Conservation (phyloP, 92 coral and sea anemone genomes). For the Blastomussa wellsi region DNA sequence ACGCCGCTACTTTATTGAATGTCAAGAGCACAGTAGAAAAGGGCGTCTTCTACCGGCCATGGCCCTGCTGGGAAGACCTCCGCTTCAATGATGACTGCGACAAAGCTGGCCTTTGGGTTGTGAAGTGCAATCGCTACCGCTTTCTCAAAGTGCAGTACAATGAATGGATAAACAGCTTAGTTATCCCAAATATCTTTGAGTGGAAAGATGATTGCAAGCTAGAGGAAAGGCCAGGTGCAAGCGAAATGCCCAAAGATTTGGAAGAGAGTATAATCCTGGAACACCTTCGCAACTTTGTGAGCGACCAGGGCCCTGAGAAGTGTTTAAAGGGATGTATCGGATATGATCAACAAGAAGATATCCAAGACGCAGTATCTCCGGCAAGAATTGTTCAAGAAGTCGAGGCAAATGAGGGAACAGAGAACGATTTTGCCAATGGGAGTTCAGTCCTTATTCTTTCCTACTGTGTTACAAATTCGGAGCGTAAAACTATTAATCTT, state of each 20-base stretch:
- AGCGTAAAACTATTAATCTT: neutral
- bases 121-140: slow-evolving; percentile 49
- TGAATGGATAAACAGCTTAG: slow-evolving; percentile 38
- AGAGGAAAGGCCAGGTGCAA: slow-evolving; percentile 17
- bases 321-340: slow-evolving; percentile 36
- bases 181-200: slow-evolving; percentile 18
- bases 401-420: neutral
- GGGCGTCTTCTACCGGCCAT: slow-evolving; percentile 56
- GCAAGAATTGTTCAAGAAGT: slow-evolving; percentile 14
- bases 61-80: slow-evolving; percentile 69
- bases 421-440: neutral
- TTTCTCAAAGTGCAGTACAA: slow-evolving; percentile 49
- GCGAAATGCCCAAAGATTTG: slow-evolving; percentile 4
- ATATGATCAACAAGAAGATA: slow-evolving; percentile 12
- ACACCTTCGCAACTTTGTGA: slow-evolving; percentile 9
- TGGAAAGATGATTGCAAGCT: slow-evolving; percentile 28
- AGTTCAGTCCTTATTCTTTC: slow-evolving; percentile 27
- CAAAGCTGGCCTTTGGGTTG: slow-evolving; percentile 58
- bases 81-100: slow-evolving; percentile 71
- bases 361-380: slow-evolving; percentile 1
- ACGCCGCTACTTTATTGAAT: slow-evolving; percentile 50
- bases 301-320: slow-evolving; percentile 10
- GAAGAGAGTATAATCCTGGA: slow-evolving; percentile 35
- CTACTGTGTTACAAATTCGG: slow-evolving; percentile 3
- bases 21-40: slow-evolving; percentile 51